Percentiles rank a stretch among this genome's conserved stretches.
Conservation (phyloP, 2,888 invertebrate genomes). For the Acleris holmiana region DNA sequence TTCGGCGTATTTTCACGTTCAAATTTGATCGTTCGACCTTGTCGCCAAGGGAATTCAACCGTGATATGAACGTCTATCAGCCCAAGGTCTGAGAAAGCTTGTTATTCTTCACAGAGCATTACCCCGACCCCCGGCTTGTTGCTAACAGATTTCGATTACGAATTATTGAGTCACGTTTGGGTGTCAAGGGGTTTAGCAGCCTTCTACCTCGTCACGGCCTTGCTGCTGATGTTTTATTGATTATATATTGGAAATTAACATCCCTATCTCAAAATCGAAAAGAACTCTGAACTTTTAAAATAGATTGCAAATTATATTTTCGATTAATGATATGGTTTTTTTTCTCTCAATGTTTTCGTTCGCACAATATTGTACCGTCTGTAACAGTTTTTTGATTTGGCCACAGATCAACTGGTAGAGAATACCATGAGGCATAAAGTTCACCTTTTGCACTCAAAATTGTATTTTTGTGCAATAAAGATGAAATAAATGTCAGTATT, state of each 20-base stretch:
- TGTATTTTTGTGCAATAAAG: too few species aligned
- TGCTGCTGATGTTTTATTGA: slow-evolving; percentile 12
- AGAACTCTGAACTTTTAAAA: background rate
- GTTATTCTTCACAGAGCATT: slow-evolving; percentile 46
- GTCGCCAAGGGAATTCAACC: slow-evolving; percentile 51
- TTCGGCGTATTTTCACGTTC: slow-evolving; percentile 28
- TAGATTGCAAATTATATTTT: background rate
- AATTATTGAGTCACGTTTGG: slow-evolving; percentile 34
- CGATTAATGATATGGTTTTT: too few species aligned
- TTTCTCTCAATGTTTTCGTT: too few species aligned
- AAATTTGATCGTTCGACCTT: slow-evolving; percentile 50
- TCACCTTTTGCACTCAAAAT: too few species aligned
- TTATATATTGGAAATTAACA: background rate
- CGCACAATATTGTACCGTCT: too few species aligned
- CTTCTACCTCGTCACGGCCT: slow-evolving; percentile 16
- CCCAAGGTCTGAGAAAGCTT: slow-evolving; percentile 58
- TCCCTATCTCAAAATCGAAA: background rate
- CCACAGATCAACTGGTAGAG: too few species aligned
- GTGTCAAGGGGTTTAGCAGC: slow-evolving; percentile 23
- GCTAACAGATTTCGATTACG: slow-evolving; percentile 36
- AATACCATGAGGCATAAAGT: too few species aligned
- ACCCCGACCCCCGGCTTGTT: slow-evolving; percentile 41
- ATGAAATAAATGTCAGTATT: slow-evolving; percentile 2
- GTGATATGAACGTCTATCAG: slow-evolving; percentile 47
- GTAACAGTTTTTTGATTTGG: too few species aligned